A percentile compares a stretch with the other conserved stretches of the same genome.
Conservation (phyloP, 2,113 vertebrate genomes). For the Tapirus terrestris region DNA sequence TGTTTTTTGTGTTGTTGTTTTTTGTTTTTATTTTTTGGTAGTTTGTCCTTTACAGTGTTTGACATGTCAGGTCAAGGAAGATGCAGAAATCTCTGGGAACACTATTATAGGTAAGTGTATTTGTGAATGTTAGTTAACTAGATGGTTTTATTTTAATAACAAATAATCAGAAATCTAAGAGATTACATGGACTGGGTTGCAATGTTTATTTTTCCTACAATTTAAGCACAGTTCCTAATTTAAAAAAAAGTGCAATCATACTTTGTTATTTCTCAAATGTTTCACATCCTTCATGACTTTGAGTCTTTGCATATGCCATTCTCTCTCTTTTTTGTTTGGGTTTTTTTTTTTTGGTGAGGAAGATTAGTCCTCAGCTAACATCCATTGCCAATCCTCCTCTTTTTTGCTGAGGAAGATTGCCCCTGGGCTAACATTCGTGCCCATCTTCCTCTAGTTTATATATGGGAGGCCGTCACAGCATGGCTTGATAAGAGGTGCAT, state of each 20-base stretch:
- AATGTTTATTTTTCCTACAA: conserved; percentile 12
- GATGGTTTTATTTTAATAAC: not conserved
- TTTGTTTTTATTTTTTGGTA: conserved; percentile 87
- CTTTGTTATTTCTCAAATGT: not conserved
- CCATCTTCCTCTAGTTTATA: too few relatives aligned
- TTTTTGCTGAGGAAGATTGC: too few relatives aligned
- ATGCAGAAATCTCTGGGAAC: conserved; percentile 99
- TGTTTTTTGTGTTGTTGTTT: not conserved
- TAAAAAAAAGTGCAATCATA: not conserved
- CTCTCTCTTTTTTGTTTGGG: too few relatives aligned
- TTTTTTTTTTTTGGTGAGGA: too few relatives aligned
- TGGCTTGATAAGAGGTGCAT: too few relatives aligned
- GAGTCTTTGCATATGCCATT: not conserved
- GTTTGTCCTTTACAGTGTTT: conserved; percentile 99
- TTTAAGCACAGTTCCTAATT: conserved; percentile 17
- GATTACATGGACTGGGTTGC: not conserved
- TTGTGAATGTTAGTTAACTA: conserved; percentile 34
- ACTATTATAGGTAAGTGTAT: conserved; percentile 97
- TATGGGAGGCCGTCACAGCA: too few relatives aligned
- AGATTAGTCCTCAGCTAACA: too few relatives aligned
- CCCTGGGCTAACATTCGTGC: too few relatives aligned
- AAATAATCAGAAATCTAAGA: conserved; percentile 23
- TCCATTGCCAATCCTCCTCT: too few relatives aligned
- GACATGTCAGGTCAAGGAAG: conserved; percentile 99
- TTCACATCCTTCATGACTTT: not conserved